Percentiles rank a stretch among this genome's conserved stretches.
Conservation (phyloP, 1,140 invertebrate genomes). For the Drosophila pandora region DNA sequence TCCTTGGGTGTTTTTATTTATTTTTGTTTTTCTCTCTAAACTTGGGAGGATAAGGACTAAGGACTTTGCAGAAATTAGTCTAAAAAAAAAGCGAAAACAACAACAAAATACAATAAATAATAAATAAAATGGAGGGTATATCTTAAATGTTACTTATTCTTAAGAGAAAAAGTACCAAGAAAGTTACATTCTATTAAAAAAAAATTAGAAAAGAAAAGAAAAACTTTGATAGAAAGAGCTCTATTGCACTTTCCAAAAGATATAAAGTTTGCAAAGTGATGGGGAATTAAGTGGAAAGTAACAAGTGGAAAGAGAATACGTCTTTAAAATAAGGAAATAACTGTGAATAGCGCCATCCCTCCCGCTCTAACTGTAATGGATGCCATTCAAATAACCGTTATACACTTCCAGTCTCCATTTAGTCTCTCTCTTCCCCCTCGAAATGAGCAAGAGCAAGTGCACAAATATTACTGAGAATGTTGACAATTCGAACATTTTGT, state of each 20-base stretch:
- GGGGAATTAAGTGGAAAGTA: constrained; percentile 8
- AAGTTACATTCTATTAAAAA: not conserved
- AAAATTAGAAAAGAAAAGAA: not conserved
- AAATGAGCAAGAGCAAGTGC: no score
- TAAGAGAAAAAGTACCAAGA: not conserved
- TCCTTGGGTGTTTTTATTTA: not conserved
- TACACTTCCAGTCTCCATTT: constrained; percentile 13
- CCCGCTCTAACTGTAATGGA: not conserved
- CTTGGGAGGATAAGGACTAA: not conserved
- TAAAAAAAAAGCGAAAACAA: constrained; percentile 23
- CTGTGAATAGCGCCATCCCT: no score
- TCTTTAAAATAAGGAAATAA: no score
- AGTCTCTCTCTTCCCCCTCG: not conserved
- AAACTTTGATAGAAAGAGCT: constrained; percentile 1
- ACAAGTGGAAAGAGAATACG: not conserved
- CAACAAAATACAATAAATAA: constrained; percentile 31
- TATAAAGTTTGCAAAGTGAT: not conserved
- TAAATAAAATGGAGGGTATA: not conserved
- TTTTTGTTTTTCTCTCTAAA: not conserved
- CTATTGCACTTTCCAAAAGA: constrained; percentile 2
- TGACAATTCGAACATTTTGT: constrained; percentile 31
- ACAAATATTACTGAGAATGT: constrained; percentile 33
- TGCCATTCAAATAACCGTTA: constrained; percentile 26
- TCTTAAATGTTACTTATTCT: constrained; percentile 26
- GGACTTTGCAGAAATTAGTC: constrained; percentile 4